A percentile compares a stretch with the other conserved stretches of the same genome.
Evolutionary conservation across 2,797 vertebrate genomes (phyloP).

Genomic region (Enteromius unitaeniatus): DNA sequence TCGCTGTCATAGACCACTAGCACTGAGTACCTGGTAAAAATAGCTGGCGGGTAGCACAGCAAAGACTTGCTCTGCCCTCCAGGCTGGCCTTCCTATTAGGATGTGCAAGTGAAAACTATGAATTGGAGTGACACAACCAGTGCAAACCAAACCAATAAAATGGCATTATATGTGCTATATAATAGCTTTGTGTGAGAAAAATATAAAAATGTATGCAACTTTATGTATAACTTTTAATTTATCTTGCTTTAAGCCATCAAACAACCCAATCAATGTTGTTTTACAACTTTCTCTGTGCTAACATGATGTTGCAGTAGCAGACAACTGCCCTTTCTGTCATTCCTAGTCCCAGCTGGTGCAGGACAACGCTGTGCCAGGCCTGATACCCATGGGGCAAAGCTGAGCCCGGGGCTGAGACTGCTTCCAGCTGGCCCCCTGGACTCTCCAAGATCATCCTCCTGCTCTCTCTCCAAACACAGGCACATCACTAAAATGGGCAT

Average conservation of each 20-base stretch:
- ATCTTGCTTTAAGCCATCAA: background rate
- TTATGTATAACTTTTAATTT: background rate
- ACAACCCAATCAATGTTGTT: constrained; percentile 9
- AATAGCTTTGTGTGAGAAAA: background rate
- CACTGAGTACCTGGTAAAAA: background rate
- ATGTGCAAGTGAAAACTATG: no score
- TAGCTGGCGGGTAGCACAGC: background rate
- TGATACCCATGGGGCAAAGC: constrained; percentile 42
- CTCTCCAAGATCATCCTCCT: constrained; percentile 46
- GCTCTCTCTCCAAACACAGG: constrained; percentile 25
- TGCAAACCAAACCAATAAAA: background rate
- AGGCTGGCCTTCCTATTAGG: background rate
- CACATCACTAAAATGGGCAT: constrained; percentile 45
- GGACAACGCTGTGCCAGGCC: constrained; percentile 41
- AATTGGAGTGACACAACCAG: background rate
- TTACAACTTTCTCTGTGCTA: constrained; percentile 9
- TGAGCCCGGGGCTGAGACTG: constrained; percentile 17
- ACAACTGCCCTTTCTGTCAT: constrained; percentile 42
- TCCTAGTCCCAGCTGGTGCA: constrained; percentile 36
- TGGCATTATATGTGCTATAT: no score
- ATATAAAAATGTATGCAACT: no score
- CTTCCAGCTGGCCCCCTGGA: constrained; percentile 56
- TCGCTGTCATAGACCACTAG: background rate
- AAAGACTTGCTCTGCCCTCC: background rate
- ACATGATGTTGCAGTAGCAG: constrained; percentile 31